Percentiles rank a stretch among this genome's conserved stretches.
Conservation (phyloP, 2,113 vertebrate genomes). For the Loxodonta africana region DNA sequence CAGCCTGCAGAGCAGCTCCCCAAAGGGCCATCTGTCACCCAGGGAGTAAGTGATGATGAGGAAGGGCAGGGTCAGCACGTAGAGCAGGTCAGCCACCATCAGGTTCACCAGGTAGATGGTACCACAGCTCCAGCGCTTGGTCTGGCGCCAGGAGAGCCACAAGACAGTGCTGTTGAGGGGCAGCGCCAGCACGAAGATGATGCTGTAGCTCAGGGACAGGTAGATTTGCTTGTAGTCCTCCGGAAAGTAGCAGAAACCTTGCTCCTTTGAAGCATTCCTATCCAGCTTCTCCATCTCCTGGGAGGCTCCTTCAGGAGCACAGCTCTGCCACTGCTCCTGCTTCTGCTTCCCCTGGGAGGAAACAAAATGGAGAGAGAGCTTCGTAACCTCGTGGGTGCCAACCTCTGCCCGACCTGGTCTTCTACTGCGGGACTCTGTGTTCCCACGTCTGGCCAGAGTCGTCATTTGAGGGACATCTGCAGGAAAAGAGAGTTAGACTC, state of each 20-base stretch:
- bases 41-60: constrained; percentile 82
- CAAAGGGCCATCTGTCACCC: constrained; percentile 83
- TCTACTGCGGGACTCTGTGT: neutral
- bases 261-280: neutral
- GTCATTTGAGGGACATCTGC: neutral
- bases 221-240: constrained; percentile 83
- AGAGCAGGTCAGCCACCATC: constrained; percentile 84
- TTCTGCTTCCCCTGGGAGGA: neutral
- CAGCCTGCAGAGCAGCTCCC: constrained; percentile 81
- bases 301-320: neutral
- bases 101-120: constrained; percentile 85
- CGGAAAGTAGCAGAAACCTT: constrained; percentile 63
- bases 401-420: neutral
- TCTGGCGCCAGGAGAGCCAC: constrained; percentile 74
- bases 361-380: neutral
- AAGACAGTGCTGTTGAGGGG: constrained; percentile 80
- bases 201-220: constrained; percentile 82
- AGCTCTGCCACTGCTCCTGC: neutral
- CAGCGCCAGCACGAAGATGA: constrained; percentile 84
- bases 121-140: constrained; percentile 79
- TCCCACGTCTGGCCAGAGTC: neutral
- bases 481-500: neutral
- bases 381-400: neutral
- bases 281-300: neutral
- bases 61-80: constrained; percentile 84